Evolutionary conservation across 2,888 invertebrate species (phyloP).

Genomic region (Cataglyphis livida): DNA sequence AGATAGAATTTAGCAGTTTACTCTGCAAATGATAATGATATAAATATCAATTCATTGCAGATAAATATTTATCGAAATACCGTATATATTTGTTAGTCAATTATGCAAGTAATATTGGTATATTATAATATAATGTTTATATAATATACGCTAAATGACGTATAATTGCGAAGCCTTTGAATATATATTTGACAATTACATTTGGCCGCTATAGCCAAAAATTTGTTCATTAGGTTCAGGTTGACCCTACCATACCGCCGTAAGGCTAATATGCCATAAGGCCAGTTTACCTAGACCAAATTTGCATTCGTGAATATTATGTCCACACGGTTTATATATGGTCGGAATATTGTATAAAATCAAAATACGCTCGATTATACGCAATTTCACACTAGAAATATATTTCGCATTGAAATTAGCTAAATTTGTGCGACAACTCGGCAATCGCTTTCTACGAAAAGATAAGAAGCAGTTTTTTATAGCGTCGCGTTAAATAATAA

Average conservation of each 20-base stretch:
- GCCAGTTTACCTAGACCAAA: constrained; percentile 30
- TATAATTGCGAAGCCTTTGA: constrained; percentile 19
- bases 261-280: constrained; percentile 7
- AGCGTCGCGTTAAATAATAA: constrained; percentile 12
- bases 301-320: constrained; percentile 35
- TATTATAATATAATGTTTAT: constrained; percentile 12
- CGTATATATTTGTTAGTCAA: constrained; percentile 31
- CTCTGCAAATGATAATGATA: constrained; percentile 24
- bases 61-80: background rate
- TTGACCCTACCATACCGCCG: background rate
- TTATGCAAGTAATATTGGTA: constrained; percentile 20
- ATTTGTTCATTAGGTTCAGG: constrained; percentile 6
- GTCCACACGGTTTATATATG: constrained; percentile 12
- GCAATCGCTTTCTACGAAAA: background rate
- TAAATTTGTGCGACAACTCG: background rate
- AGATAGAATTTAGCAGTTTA: constrained; percentile 1
- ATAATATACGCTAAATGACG: background rate
- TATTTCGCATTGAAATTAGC: background rate
- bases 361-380: constrained; percentile 15
- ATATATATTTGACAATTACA: background rate
- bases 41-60: constrained; percentile 31
- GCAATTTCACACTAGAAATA: background rate
- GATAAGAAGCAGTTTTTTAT: background rate
- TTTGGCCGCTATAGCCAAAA: constrained; percentile 24
- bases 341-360: constrained; percentile 20